Evolutionary conservation across 2,113 vertebrate species (phyloP), one percentile per base, ranked within the genome.

Genomic region (Formicarius rufipectus): DNA sequence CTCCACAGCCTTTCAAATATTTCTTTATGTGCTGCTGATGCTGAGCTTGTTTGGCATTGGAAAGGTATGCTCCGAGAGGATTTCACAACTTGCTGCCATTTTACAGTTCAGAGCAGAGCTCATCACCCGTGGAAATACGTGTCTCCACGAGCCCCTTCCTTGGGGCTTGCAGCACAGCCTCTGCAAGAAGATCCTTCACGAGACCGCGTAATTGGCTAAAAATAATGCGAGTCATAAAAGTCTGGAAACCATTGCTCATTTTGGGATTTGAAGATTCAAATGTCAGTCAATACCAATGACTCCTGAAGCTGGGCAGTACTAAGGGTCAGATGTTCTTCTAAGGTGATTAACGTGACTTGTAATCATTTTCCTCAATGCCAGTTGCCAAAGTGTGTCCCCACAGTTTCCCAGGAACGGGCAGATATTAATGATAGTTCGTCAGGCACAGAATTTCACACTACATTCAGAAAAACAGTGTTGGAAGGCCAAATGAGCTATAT

Each of bases 1-100:
- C 78, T 92, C 97, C 98, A 97, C 84, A 55, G 84, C 94, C 97
- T 96, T 97, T 97, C 98, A 98, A 97, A 97, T 96, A 97, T 97
- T 98, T 96, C 98, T 98, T 97, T 98, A 97, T 98, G 97, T 95
- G 94, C 95, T 95, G 97, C 80, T 45, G 86, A 85, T 96, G 67
- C 90, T 89, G 77, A 78, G 96, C 91, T 97, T 94, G 95, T 96
- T 97, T 97, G 97, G 97, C 93, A 90, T 96, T 95, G 92, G 60
- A 84, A 90, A 95, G 89, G 89, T 91, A 80, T 69, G 73, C 92
- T 96, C 95, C 60, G 79, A 94, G 96, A 94, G 69, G 97, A 95
- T 98, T 98, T 98, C 97, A 92, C 97, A 98, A 98, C 27, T 59
- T 91, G 92, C 95, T 96, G 82, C 97, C 96, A 69, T 97, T 97